phyloP scores from a whole-genome alignment of 2,797 vertebrate species.

The Serranus cabrilla region DNA sequence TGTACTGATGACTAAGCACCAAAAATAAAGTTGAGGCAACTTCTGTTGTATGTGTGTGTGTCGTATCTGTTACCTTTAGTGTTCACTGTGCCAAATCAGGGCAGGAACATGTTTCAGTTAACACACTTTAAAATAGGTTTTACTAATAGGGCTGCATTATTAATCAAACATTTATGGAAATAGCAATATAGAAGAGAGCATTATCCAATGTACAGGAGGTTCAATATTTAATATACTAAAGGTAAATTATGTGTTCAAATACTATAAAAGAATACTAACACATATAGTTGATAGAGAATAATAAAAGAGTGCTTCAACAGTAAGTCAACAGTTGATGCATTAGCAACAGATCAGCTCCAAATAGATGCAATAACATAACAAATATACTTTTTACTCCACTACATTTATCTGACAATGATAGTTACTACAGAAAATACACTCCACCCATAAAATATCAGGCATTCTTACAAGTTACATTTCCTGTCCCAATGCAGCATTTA shows the following conservation, averaged over 20 bases:
- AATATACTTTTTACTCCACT: not conserved
- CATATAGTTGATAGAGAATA: no score
- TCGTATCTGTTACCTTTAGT: not conserved
- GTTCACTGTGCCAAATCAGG: not conserved
- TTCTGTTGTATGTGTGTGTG: not conserved
- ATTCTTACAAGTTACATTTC: not conserved
- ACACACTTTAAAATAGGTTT: not conserved
- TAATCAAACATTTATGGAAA: no score
- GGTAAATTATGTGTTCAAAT: no score
- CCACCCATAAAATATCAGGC: not conserved
- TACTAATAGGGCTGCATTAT: no score
- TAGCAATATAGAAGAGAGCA: no score
- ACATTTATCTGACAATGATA: not conserved
- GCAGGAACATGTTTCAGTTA: not conserved
- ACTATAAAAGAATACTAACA: no score
- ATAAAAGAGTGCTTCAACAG: no score
- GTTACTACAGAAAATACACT: not conserved
- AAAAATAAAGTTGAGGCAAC: not conserved
- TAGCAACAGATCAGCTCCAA: no score
- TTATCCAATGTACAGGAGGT: no score
- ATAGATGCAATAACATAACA: not conserved
- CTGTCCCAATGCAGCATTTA: not conserved
- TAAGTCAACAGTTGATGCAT: no score
- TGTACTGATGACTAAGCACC: conserved; percentile 3
- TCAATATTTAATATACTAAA: no score